Percentiles rank a stretch among this genome's conserved stretches.
Conservation (phyloP, 2,888 invertebrate species). For the Melinaea menophilus region DNA sequence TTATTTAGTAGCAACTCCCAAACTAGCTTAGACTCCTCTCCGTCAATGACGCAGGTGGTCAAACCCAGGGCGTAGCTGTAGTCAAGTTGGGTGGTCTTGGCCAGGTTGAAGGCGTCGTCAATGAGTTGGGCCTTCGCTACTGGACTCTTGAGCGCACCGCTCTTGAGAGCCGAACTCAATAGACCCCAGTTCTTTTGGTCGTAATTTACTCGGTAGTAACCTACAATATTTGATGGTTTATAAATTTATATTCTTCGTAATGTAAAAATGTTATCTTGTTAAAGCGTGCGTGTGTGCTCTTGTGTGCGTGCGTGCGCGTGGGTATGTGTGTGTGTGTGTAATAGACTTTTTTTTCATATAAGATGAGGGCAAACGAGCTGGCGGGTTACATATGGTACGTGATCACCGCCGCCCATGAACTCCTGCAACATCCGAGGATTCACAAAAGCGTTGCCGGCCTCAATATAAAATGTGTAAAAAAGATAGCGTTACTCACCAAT, state of each 20-base stretch:
- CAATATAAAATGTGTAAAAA: not conserved
- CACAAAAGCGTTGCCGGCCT: too few relatives aligned
- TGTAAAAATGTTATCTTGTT: too few relatives aligned
- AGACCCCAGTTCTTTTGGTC: constrained; percentile 78
- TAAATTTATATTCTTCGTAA: too few relatives aligned
- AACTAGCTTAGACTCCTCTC: constrained; percentile 81
- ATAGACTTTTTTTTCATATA: too few relatives aligned
- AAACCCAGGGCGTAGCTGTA: constrained; percentile 80
- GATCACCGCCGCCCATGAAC: too few relatives aligned
- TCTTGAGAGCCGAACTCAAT: constrained; percentile 67
- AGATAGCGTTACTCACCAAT: constrained; percentile 60
- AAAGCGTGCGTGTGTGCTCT: too few relatives aligned
- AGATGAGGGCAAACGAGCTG: too few relatives aligned
- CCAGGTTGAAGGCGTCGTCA: constrained; percentile 84
- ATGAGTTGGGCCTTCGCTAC: constrained; percentile 83
- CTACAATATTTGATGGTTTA: constrained; percentile 41
- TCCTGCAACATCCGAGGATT: too few relatives aligned
- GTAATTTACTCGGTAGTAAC: constrained; percentile 81
- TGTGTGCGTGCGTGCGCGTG: too few relatives aligned
- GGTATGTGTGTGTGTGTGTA: too few relatives aligned
- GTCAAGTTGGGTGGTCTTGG: constrained; percentile 76
- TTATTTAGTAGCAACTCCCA: constrained; percentile 81
- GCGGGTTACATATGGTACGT: too few relatives aligned
- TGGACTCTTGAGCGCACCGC: constrained; percentile 73
- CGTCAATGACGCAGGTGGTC: constrained; percentile 78